A percentile compares a stretch with the other conserved stretches of the same genome.
phyloP scores from a whole-genome alignment of 2,797 vertebrate genomes.

The Alcedo atthis region DNA sequence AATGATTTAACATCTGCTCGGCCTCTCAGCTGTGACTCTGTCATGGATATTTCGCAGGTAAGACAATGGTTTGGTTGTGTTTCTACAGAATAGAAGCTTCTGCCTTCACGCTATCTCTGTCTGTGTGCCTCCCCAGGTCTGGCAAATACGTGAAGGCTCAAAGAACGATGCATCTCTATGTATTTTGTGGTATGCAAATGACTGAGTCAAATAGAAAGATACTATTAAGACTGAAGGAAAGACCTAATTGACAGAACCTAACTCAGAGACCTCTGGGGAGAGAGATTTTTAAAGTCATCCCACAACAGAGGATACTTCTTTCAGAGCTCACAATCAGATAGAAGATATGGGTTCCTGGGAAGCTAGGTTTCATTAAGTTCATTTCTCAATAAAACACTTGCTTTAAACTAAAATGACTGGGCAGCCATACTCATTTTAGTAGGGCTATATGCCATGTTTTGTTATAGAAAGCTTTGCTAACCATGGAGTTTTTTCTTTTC shows the following conservation, averaged over 20 bases:
- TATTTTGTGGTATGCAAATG: background rate
- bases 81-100: background rate
- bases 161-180: background rate
- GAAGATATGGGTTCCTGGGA: background rate
- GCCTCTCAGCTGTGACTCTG: slow-evolving; percentile 96
- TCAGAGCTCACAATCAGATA: background rate
- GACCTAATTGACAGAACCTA: background rate
- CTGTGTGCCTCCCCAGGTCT: background rate
- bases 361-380: background rate
- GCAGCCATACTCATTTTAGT: background rate
- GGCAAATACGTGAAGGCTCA: background rate
- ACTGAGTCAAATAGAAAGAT: background rate
- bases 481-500: background rate
- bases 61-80: background rate
- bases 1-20: slow-evolving; percentile 96
- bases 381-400: background rate
- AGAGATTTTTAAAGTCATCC: background rate
- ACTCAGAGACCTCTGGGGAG: background rate
- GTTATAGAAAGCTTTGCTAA: background rate
- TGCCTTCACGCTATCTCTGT: background rate
- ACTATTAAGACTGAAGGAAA: background rate
- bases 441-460: background rate
- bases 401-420: background rate
- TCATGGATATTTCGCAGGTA: slow-evolving; percentile 99
- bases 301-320: background rate